phyloP scores from a whole-genome alignment of 2,113 vertebrate species.

The Ptychochromis oligacanthus region DNA sequence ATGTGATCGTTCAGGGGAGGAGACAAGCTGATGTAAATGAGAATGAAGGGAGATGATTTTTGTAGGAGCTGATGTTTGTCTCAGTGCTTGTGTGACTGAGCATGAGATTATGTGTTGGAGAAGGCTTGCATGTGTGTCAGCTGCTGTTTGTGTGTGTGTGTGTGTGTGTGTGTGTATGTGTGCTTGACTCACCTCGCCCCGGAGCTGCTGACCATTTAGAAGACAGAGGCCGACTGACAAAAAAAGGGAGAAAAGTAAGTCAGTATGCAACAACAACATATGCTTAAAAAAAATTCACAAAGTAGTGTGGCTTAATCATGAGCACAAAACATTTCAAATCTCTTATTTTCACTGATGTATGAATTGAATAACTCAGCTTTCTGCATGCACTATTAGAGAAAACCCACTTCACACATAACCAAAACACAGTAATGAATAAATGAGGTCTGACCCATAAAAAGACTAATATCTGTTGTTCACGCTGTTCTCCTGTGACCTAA shows the following conservation, averaged over 20 bases:
- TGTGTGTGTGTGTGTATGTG: background rate
- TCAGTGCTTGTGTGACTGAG: background rate
- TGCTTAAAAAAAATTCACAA: background rate
- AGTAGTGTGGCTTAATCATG: background rate
- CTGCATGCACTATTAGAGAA: background rate
- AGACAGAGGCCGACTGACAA: constrained; percentile 87
- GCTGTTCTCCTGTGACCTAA: background rate
- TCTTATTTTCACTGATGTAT: background rate
- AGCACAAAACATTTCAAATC: background rate
- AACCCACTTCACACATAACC: too few relatives aligned
- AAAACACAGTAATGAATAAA: background rate
- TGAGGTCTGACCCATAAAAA: background rate
- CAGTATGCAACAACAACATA: constrained; percentile 7
- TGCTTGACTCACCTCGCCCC: constrained; percentile 86
- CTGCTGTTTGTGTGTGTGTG: background rate
- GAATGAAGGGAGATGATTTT: constrained; percentile 46
- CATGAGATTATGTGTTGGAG: constrained; percentile 10
- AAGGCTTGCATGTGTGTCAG: background rate
- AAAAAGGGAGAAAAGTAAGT: constrained; percentile 25
- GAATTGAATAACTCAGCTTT: background rate
- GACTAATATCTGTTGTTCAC: background rate
- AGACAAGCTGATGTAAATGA: constrained; percentile 55
- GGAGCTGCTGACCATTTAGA: constrained; percentile 93
- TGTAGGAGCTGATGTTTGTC: constrained; percentile 19
- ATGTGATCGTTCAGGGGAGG: constrained; percentile 33